Evolutionary conservation across 2,113 vertebrate genomes (phyloP), one percentile per base, ranked within the genome.

Genomic region (Philantomba maxwellii): DNA sequence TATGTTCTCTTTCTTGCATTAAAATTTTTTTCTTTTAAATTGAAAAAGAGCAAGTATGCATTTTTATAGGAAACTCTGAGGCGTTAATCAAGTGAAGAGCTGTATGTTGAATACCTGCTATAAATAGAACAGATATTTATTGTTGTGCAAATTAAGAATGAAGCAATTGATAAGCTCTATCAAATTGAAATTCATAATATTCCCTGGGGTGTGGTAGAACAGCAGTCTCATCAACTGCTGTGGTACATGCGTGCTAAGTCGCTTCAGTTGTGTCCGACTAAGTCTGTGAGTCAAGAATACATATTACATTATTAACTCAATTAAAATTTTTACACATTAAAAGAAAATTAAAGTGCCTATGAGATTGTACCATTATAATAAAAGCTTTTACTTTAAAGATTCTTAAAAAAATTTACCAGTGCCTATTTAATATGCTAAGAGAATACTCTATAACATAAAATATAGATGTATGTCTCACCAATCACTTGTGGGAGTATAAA

Each of bases 341-440:
- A 97, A 28, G 47, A 80, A 89, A 43, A 97, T 75, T 89, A 77
- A 97, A 49, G 60, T 92, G 16, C 39, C 53, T 90, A 51, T 30
- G 75, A 89, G 30, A 16, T 70, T 89, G 6, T 82, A 85, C 78
- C 53, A 39, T 81, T 91, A 89, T 53, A 80, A 87, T 57, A 39
- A 95, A 91, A 87, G 89, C 70, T 70, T 81, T 93, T 86, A 55
- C 36, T 86, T 96, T 70, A 70, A 96, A 96, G 36, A 80, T 83
- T 75, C 33, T 87, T 93, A 90, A 96, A 93, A 66, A 14, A 49
- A 10, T 39, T 64, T 93, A 39, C 9, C n/a, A 83, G 3, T 58
- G 14, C 94, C 13, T 89, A 80, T 75, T 39, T 36, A 95, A 57
- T 89, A 97, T 62, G 80, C 33, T 95, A 92, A 95, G 62, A 97